Conservation (phyloP, 1,140 invertebrate genomes). For the Leptopilina clavipes region DNA sequence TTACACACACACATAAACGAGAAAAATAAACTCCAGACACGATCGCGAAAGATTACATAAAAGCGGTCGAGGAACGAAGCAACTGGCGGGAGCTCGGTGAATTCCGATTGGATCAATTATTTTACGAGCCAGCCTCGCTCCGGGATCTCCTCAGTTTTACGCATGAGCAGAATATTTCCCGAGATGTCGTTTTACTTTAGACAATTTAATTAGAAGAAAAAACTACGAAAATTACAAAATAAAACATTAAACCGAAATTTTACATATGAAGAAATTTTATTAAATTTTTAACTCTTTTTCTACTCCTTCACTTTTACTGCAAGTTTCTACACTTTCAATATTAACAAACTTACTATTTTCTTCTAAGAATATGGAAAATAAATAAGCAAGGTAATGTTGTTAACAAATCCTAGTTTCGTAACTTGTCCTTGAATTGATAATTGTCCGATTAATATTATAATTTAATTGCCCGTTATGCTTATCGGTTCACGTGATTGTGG, state of each 20-base stretch:
- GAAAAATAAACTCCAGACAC: slow-evolving; percentile 33
- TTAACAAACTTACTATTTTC: background rate
- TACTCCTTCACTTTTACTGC: too few relatives aligned
- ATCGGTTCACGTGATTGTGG: slow-evolving; percentile 22
- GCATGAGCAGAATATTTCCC: slow-evolving; percentile 54
- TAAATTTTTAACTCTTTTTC: too few relatives aligned
- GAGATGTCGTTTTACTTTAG: background rate
- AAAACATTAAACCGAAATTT: too few relatives aligned
- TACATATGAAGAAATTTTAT: too few relatives aligned
- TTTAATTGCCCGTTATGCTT: slow-evolving; percentile 21
- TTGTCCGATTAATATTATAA: slow-evolving; percentile 30
- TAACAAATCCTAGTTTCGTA: slow-evolving; percentile 33
- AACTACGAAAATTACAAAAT: too few relatives aligned
- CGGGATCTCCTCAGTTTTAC: slow-evolving; percentile 54
- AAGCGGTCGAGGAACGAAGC: slow-evolving; percentile 46
- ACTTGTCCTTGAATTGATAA: slow-evolving; percentile 31
- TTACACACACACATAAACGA: background rate
- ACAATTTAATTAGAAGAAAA: background rate
- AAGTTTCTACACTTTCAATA: too few relatives aligned
- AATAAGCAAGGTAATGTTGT: slow-evolving; percentile 1
- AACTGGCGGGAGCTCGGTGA: slow-evolving; percentile 53
- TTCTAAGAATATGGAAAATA: background rate
- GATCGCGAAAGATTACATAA: slow-evolving; percentile 49
- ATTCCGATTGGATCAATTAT: slow-evolving; percentile 62
- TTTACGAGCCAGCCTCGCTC: slow-evolving; percentile 56